These are phyloP conservation scores for Phania funesta DNA, from an alignment of 2,888 invertebrate genomes.

Conservation along the genomic window DNA sequence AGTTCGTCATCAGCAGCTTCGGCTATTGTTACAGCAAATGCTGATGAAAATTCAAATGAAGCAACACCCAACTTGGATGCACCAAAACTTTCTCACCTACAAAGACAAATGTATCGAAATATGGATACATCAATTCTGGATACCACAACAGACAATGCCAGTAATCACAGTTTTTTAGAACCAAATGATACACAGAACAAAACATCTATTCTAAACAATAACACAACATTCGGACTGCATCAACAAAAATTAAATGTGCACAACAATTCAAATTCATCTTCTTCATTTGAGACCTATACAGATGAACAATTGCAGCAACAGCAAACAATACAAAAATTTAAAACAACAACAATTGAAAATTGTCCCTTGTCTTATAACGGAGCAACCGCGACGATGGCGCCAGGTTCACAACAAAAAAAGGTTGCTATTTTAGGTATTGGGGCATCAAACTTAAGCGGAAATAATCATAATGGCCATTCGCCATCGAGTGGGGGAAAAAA, in stretches of 20 bases:
- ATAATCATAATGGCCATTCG: constrained; percentile 65
- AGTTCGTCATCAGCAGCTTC: constrained; percentile 77
- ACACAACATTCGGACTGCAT: constrained; percentile 19
- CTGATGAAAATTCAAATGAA: constrained; percentile 79
- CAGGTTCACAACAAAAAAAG: constrained; percentile 72
- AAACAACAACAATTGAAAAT: constrained; percentile 61
- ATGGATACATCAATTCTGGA: constrained; percentile 71
- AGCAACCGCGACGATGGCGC: constrained; percentile 16
- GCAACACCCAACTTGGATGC: constrained; percentile 75
- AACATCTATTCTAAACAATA: constrained; percentile 34
- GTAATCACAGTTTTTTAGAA: constrained; percentile 69
- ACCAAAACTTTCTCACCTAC: constrained; percentile 74
- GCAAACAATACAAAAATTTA: constrained; percentile 50
- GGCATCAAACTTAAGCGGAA: constrained; percentile 36
- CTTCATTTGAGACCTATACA: constrained; percentile 59
- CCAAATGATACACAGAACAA: constrained; percentile 69
- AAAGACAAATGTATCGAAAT: constrained; percentile 66
- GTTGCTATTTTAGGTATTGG: constrained; percentile 72
- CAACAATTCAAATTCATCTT: constrained; percentile 73
- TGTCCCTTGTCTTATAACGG: constrained; percentile 62
- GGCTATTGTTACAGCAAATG: constrained; percentile 73
- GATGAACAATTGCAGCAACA: constrained; percentile 60
- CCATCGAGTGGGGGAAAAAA: constrained; percentile 70
- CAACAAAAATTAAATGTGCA: constrained; percentile 45
- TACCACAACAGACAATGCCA: constrained; percentile 70